Percentiles rank a stretch among this genome's conserved stretches.
phyloP scores from a whole-genome alignment of 2,113 vertebrate species.

The Theristicus caerulescens region DNA sequence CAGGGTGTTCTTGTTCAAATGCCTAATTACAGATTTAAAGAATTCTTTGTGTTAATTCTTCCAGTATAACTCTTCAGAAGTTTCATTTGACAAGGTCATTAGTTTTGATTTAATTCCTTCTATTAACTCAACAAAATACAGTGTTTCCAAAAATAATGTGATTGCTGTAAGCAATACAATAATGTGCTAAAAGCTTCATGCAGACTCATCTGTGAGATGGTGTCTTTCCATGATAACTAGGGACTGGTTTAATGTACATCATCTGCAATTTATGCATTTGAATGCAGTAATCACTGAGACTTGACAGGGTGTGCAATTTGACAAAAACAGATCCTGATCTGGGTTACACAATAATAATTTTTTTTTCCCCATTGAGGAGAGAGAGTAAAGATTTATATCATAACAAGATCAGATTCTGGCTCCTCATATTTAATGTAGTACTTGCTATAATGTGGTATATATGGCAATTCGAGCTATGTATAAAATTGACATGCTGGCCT shows the following conservation, averaged over 20 bases:
- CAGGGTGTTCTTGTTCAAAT: neutral
- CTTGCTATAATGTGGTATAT: neutral
- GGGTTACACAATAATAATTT: neutral
- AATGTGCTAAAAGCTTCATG: neutral
- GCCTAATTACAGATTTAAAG: neutral
- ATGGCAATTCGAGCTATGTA: neutral
- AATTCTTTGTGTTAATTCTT: neutral
- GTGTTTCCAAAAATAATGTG: neutral
- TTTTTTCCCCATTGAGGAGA: neutral
- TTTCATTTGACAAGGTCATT: neutral
- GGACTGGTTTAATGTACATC: neutral
- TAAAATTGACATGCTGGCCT: constrained; percentile 12
- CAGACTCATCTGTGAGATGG: neutral
- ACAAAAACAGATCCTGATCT: neutral
- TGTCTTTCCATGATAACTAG: neutral
- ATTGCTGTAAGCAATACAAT: constrained; percentile 10
- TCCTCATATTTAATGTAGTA: neutral
- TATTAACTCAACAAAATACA: neutral
- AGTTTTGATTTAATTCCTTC: constrained; percentile 11
- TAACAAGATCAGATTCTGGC: neutral
- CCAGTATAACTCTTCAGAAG: neutral
- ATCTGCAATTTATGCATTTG: neutral
- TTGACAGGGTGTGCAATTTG: neutral
- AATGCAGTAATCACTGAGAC: neutral
- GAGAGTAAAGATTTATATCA: neutral